A percentile compares a stretch with the other conserved stretches of the same genome.
Conservation (phyloP, 2,113 vertebrate genomes). For the Motacilla alba region DNA sequence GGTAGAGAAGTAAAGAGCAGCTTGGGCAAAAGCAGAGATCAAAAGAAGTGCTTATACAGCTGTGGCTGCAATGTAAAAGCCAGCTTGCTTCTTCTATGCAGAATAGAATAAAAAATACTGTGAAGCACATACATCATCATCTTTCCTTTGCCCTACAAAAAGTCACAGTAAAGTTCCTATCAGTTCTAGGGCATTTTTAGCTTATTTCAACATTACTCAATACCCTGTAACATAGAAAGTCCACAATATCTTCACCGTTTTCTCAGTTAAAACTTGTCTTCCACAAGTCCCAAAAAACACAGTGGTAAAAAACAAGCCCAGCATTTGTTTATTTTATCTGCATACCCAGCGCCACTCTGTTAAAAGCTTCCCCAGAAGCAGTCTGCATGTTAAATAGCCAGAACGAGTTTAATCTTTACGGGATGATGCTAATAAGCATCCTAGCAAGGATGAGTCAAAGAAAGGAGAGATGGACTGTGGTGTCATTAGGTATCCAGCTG, state of each 20-base stretch:
- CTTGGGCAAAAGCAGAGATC: not conserved
- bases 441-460: not conserved
- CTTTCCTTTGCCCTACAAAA: not conserved
- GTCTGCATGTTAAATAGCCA: not conserved
- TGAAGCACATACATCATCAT: not conserved
- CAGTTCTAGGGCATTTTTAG: not conserved
- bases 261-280: not conserved
- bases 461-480: not conserved
- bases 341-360: rapidly evolving
- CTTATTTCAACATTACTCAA: not conserved
- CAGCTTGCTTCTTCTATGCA: not conserved
- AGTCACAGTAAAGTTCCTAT: not conserved
- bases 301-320: not conserved
- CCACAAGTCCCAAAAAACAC: not conserved
- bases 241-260: not conserved
- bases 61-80: not conserved
- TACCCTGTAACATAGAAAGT: not conserved
- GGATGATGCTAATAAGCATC: not conserved
- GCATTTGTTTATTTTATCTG: not conserved
- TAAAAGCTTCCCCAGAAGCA: not conserved
- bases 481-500: not conserved
- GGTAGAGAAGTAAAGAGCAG: not conserved
- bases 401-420: not conserved
- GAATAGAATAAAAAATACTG: not conserved
- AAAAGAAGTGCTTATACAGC: not conserved